Conservation (phyloP, 2,113 vertebrate genomes). For the Okapia johnstoni region DNA sequence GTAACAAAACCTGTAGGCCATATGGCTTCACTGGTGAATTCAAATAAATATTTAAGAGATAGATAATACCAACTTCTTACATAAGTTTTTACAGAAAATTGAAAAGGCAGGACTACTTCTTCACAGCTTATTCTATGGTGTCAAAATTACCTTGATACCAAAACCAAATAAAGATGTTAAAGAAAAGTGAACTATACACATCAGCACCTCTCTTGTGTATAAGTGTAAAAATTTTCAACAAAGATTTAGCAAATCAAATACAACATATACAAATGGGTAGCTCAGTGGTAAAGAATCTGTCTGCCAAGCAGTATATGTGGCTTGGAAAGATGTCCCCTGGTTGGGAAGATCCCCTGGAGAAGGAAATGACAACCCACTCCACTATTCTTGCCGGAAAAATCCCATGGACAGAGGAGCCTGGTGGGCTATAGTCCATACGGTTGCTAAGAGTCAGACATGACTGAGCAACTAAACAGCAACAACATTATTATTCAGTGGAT, state of each 20-base stretch:
- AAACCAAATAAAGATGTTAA: background rate
- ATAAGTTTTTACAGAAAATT: background rate
- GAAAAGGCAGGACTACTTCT: background rate
- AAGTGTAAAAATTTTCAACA: background rate
- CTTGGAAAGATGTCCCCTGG: background rate
- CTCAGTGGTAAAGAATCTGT: background rate
- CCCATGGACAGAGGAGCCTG: background rate
- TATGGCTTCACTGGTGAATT: background rate
- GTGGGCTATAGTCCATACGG: background rate
- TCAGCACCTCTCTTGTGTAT: background rate
- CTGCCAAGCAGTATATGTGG: background rate
- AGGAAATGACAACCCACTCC: background rate
- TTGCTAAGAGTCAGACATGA: background rate
- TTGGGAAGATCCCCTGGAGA: background rate
- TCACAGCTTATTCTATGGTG: background rate
- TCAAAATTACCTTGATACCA: background rate
- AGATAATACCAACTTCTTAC: background rate
- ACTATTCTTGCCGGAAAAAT: background rate
- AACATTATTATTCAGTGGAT: background rate
- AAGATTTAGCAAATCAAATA: background rate
- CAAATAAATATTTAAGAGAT: background rate
- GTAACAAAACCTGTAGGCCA: background rate
- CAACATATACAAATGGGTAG: background rate
- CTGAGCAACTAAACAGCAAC: background rate
- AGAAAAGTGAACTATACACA: background rate